Evolutionary conservation across 2,797 vertebrate genomes (phyloP).

Genomic region (Enoplosus armatus): DNA sequence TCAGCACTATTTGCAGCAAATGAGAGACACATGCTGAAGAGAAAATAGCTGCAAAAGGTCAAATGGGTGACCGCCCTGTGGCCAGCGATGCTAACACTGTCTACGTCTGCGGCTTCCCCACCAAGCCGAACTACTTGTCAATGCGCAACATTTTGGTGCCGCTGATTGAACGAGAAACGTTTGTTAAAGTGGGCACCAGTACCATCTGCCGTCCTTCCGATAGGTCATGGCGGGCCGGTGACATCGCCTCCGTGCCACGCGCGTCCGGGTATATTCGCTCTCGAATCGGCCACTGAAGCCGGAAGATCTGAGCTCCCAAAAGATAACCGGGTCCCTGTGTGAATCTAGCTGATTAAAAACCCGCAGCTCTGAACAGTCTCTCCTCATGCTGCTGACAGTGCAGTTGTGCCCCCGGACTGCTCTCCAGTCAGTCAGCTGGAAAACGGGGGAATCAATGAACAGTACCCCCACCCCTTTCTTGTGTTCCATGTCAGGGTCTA

Average conservation of each 20-base stretch:
- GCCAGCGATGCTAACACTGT: too few species aligned
- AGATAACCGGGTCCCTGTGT: neutral
- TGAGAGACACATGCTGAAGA: too few species aligned
- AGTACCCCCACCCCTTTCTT: neutral
- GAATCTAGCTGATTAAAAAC: constrained; percentile 9
- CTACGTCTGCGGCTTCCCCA: too few species aligned
- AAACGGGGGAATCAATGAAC: constrained; percentile 25
- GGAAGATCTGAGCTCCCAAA: neutral
- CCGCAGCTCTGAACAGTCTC: neutral
- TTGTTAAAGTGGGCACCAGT: too few species aligned
- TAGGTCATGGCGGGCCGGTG: too few species aligned
- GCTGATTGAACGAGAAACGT: too few species aligned
- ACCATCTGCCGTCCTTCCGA: too few species aligned
- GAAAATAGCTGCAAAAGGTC: too few species aligned
- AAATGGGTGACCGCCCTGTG: too few species aligned
- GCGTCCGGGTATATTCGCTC: neutral
- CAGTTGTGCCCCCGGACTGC: neutral
- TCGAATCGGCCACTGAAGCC: neutral
- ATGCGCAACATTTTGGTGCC: too few species aligned
- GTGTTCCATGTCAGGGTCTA: neutral
- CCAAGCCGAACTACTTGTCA: too few species aligned
- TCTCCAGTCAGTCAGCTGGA: constrained; percentile 16
- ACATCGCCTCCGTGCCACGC: too few species aligned
- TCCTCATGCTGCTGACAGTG: constrained; percentile 13
- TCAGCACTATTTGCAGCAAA: neutral